Base-by-base conservation (phyloP, 2,113 vertebrate species). In the Caloenas nicobarica region DNA sequence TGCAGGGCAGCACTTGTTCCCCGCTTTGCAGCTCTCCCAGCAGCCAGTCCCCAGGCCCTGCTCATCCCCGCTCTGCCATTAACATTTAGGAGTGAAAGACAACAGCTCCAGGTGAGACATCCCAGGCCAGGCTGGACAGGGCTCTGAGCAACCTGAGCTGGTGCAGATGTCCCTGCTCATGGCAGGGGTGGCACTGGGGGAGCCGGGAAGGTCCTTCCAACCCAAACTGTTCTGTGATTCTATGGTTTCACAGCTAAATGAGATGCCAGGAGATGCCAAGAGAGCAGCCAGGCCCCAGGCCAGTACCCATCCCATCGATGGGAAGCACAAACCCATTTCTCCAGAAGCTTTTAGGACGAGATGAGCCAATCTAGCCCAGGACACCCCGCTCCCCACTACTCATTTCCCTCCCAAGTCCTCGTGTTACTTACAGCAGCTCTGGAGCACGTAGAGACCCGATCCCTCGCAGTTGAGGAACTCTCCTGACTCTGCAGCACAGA, bases 391-490 rank as follows among this genome's bases (percentile, higher is more conserved):
- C 42, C 61, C 25, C 77, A 13, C 13, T 14, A 7, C 4, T 4
- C 42, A 3, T 16, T 48, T 38, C 56, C 34, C 48, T 42, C 24
- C 14, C 48, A 31, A 46, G 28, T 22, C 62, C n/a, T 8, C 5
- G 8, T 5, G 4, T 16, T 40, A 98, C 99, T 99, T 92, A 99
- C 99, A 99, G 96, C 99, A 99, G 98, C 99, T 99, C 95, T 99
- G 99, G 78, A 99, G 99, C 93, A 99, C 95, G 56, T 99, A 99
- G n/a, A 99, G 98, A 76, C 99, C 99, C 0, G 99, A 99, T 25
- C 99, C 99, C 97, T 99, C 99, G n/a, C 99, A 99, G 98, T 99
- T 99, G 71, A 99, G 98, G 96, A 99, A 99, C 93, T 99, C 99
- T 57, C 99, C 99, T 0, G 99, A 99, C 97, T 99, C 99, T 99